Percentiles rank a stretch among this genome's conserved stretches.
phyloP scores from a whole-genome alignment of 2,113 vertebrate genomes.

The Indicator maculatus region DNA sequence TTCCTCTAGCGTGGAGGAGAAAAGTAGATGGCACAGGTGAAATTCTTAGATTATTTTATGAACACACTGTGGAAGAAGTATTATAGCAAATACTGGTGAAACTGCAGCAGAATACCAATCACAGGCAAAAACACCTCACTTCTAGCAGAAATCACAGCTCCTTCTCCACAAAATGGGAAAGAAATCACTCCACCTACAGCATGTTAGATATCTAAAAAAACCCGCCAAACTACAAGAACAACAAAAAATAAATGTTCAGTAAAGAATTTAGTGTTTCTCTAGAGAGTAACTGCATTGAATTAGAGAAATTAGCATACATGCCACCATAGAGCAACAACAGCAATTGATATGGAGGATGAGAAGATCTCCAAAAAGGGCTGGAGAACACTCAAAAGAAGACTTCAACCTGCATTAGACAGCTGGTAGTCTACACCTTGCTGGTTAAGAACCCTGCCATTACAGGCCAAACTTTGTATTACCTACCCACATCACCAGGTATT shows the following conservation, averaged over 20 bases:
- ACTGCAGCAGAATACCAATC: neutral
- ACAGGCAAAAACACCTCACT: neutral
- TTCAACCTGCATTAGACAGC: neutral
- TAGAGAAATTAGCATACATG: neutral
- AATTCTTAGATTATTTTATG: neutral
- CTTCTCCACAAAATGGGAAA: neutral
- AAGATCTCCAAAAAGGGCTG: neutral
- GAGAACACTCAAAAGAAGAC: neutral
- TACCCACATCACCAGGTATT: neutral
- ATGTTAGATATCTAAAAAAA: neutral
- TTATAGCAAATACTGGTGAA: neutral
- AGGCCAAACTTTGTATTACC: neutral
- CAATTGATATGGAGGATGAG: neutral
- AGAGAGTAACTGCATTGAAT: neutral
- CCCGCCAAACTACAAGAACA: too few species aligned
- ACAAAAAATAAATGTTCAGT: neutral
- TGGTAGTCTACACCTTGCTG: neutral
- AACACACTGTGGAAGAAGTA: neutral
- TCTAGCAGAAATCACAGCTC: neutral
- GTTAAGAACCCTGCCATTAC: neutral
- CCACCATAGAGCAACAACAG: fast-evolving
- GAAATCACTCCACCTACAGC: neutral
- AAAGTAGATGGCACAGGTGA: neutral
- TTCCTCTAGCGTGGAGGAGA: neutral
- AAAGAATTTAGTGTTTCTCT: neutral